Conservation (phyloP, 2,888 invertebrate species). For the Amphipoea lucens region DNA sequence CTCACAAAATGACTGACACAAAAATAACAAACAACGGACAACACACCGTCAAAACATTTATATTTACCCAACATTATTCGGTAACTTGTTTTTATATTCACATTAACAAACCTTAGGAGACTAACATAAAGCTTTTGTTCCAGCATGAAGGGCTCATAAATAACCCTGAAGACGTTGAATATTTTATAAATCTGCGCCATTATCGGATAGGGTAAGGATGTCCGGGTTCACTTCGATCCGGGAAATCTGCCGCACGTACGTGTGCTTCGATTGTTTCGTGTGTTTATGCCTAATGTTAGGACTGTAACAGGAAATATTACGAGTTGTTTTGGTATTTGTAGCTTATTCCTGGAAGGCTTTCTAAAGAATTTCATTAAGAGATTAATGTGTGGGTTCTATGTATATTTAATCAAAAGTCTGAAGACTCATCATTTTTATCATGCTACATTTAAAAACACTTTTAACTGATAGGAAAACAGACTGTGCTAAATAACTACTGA, state of each 20-base stretch:
- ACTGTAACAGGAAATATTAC: conserved; percentile 1
- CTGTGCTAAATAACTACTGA: not conserved
- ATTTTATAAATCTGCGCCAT: conserved; percentile 84
- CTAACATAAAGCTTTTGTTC: conserved; percentile 77
- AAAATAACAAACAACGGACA: conserved; percentile 2
- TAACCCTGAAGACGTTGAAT: conserved; percentile 84
- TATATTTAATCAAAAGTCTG: not conserved
- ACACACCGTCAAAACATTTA: conserved; percentile 20
- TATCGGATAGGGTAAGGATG: conserved; percentile 84
- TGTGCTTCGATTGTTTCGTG: conserved; percentile 63
- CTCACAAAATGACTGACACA: conserved; percentile 14
- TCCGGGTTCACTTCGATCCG: conserved; percentile 78
- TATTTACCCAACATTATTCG: conserved; percentile 52
- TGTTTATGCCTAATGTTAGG: conserved; percentile 52
- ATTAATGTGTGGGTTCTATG: not conserved
- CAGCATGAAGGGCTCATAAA: conserved; percentile 81
- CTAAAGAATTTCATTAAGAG: not conserved
- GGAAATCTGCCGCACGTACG: conserved; percentile 74
- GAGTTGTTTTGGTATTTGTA: not conserved
- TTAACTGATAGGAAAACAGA: not conserved
- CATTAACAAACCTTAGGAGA: conserved; percentile 71
- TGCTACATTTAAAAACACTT: not conserved
- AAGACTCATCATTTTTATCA: not conserved
- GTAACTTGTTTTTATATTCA: conserved; percentile 65
- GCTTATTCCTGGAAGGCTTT: too few species aligned